Base-by-base conservation (phyloP, 1,140 invertebrate species). In the Teleogryllus occipitalis region DNA sequence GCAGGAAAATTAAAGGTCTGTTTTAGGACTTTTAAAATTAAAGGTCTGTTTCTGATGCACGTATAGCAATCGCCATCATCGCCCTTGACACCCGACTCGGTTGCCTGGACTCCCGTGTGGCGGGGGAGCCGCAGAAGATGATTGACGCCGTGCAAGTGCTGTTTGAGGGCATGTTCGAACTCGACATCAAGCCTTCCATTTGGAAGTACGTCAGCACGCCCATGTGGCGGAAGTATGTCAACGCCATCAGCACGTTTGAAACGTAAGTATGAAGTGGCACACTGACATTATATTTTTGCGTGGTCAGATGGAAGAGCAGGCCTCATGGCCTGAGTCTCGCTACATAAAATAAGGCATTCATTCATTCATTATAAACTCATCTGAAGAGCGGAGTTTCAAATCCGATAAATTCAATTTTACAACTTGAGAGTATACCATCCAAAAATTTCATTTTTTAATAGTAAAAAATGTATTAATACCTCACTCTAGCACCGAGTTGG, bases 71-170 rank as follows among this genome's bases (percentile, higher is more conserved):
- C 85, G 85, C 83, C 49, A 83, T 86, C n/a, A 82, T 88, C 48
- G 86, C 86, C 48, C 82, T 88, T 49, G 85, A 87, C 78, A 82
- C 81, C 27, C 81, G 86, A 22, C 81, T 88, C 8, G 86, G 85
- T 14, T 86, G 85, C 39, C 82, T 88, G 47, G 72, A 82, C 46
- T n/a, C 83, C 3, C 12, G 54, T 8, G 65, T 81, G 14, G 83
- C 82, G 47, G 81, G 80, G n/a, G 85, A 86, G 21, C 83, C 85
- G 8, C 75, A 82, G 21, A 49, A 81, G 39, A 85, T 88, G 81
- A 86, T 88, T 75, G 21, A 83, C 47, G 27, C 46, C 46, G 78
- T 81, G 8, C 78, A 80, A 8, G 46, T 76, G 10, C 8, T 80
- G 8, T 76, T 80, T 47, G 73, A 80, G 8, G 0, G 73, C n/a